Evolutionary conservation across 2,113 vertebrate genomes (phyloP).

Genomic region (Rutilus rutilus): DNA sequence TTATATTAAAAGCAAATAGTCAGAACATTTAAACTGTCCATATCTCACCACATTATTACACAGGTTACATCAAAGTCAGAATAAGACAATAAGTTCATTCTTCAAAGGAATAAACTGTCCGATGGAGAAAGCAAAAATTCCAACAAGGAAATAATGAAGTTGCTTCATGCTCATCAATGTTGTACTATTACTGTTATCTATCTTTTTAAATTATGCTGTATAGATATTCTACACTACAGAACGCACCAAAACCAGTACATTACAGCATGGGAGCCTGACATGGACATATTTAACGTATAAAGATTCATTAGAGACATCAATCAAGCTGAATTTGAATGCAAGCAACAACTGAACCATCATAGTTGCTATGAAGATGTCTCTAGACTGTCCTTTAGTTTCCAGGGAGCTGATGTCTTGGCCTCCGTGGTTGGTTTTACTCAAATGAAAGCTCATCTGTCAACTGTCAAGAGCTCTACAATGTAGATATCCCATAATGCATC

Average conservation of each 20-base stretch:
- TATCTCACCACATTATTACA: conserved; percentile 76
- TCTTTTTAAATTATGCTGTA: background rate
- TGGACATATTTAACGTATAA: conserved; percentile 4
- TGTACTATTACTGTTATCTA: background rate
- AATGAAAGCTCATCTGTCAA: conserved; percentile 87
- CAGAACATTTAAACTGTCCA: conserved; percentile 77
- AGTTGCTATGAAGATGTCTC: conserved; percentile 35
- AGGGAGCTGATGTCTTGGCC: conserved; percentile 75
- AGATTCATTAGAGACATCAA: conserved; percentile 27
- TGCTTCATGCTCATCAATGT: background rate
- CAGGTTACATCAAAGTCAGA: conserved; percentile 6
- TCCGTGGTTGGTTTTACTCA: conserved; percentile 78
- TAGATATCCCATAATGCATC: conserved; percentile 75
- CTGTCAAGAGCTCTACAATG: conserved; percentile 85
- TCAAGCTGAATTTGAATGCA: conserved; percentile 19
- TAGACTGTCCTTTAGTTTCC: conserved; percentile 78
- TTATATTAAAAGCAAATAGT: conserved; percentile 76
- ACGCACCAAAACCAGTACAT: background rate
- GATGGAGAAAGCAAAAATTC: background rate
- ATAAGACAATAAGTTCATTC: conserved; percentile 25
- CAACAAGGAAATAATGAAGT: background rate
- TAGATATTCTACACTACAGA: background rate
- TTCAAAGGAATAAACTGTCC: background rate
- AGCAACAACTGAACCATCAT: conserved; percentile 23
- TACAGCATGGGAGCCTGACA: background rate